Conservation (phyloP, 2,113 vertebrate species). For the Sula dactylatra region DNA sequence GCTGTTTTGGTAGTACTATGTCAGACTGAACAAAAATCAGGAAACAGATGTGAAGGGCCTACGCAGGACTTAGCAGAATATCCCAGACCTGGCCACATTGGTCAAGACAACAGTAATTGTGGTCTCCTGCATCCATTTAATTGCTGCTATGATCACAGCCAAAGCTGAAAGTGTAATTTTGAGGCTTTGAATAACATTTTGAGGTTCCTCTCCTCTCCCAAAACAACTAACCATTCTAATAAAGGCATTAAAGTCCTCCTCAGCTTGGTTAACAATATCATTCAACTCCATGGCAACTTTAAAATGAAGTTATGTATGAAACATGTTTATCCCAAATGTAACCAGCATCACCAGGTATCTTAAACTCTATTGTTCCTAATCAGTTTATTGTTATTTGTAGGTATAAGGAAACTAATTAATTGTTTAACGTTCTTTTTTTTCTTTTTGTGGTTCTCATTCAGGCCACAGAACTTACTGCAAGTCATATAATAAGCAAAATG, state of each 20-base stretch:
- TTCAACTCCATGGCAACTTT: not conserved
- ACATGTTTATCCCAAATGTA: not conserved
- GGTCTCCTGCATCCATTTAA: not conserved
- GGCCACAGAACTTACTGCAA: not conserved
- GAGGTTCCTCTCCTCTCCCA: accelerated
- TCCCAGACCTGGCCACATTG: not conserved
- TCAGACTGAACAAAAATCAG: not conserved
- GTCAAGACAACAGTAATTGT: not conserved
- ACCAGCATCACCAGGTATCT: not conserved
- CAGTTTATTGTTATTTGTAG: not conserved
- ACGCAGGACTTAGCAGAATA: not conserved
- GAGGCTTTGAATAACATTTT: not conserved
- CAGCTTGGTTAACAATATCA: not conserved
- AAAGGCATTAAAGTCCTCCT: not conserved
- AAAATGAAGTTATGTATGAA: not conserved
- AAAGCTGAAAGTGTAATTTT: not conserved
- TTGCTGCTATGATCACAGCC: not conserved
- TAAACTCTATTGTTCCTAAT: not conserved
- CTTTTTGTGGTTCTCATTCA: not conserved
- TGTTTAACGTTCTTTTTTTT: not conserved
- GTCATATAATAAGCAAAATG: not conserved
- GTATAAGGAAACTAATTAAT: not conserved
- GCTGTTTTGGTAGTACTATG: not conserved
- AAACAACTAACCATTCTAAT: not conserved
- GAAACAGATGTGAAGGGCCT: not conserved